Percentiles rank a stretch among this genome's conserved stretches.
phyloP scores from a whole-genome alignment of 1,140 invertebrate species.

The Drosophila ironensis region DNA sequence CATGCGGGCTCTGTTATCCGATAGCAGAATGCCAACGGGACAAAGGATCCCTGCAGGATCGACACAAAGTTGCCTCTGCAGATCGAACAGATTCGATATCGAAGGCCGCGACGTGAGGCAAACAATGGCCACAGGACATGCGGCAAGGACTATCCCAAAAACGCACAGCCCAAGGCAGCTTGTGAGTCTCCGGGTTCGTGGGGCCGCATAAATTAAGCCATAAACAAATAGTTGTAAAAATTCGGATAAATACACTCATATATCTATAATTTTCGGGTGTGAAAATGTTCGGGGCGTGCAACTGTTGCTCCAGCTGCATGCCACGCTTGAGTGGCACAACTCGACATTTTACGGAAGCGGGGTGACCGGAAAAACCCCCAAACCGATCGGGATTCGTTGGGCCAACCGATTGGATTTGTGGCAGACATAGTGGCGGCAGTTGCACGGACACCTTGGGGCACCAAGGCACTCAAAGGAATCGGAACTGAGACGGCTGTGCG shows the following conservation, averaged over 20 bases:
- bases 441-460: slow-evolving; percentile 20
- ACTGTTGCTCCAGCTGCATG: slow-evolving; percentile 70
- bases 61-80: slow-evolving; percentile 68
- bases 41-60: slow-evolving; percentile 36
- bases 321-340: slow-evolving; percentile 33
- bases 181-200: slow-evolving; percentile 34
- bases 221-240: slow-evolving; percentile 58
- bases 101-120: slow-evolving; percentile 59
- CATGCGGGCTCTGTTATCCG: slow-evolving; percentile 77
- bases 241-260: slow-evolving; percentile 28
- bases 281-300: slow-evolving; percentile 11
- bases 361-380: slow-evolving; percentile 48
- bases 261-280: slow-evolving; percentile 10
- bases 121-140: slow-evolving; percentile 64
- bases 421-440: slow-evolving; percentile 58
- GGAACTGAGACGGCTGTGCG: slow-evolving; percentile 64
- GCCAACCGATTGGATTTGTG: slow-evolving; percentile 69
- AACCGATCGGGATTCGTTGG: slow-evolving; percentile 17
- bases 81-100: slow-evolving; percentile 78
- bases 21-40: slow-evolving; percentile 55
- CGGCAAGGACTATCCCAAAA: slow-evolving; percentile 48
- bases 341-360: slow-evolving; percentile 31
- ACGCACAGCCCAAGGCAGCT: no score
- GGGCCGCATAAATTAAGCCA: slow-evolving; percentile 68
- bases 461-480: slow-evolving; percentile 19